Base-by-base conservation (phyloP, 2,797 vertebrate species). In the Galagoides demidoff region DNA sequence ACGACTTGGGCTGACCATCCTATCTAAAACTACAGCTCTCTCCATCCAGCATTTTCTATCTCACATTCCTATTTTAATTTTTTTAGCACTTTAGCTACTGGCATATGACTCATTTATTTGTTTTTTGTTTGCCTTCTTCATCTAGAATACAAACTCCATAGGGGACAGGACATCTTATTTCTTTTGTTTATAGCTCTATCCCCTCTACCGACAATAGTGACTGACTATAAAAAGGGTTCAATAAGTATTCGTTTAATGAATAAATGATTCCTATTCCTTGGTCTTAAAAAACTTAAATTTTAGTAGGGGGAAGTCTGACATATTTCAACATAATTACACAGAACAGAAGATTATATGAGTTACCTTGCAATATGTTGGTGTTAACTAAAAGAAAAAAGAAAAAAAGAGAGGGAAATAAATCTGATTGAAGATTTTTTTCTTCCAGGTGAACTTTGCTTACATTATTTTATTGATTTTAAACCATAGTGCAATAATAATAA, bases 381-480 rank as follows among this genome's bases (percentile, higher is more conserved):
- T 39, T 70, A 84, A 83, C 10, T 10, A 66, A 71, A n/a, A 57
- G 31, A 43, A 66, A 77, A 90, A 34, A 57, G 14, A 5, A 39
- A 23, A 91, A 82, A 39, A 4, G 76, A 45, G 39, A 52, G 29
- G 95, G 8, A 90, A 61, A 39, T 66, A 31, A 20, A 29, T 73
- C 90, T 90, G 61, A 29, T 57, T 88, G 4, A 57, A 23, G 10
- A 55, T 73, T 3, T 57, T 25, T 25, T 73, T 66, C 82, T 70
- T 59, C 23, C 43, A 85, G 43, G 52, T 82, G 49, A 84, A 52
- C 20, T 43, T 93, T 52, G 14, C 31, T 85, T 70, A n/a, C n/a
- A 57, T 37, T 86, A 37, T 85, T 95, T 92, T 1, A 81, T 90
- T 61, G 73, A 85, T 82, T 91, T 92, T 81, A 76, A 61, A 4